Base-by-base conservation (phyloP, 30 jellyfish, hydroid and myxozoan genomes). In the Pelagia noctiluca region DNA sequence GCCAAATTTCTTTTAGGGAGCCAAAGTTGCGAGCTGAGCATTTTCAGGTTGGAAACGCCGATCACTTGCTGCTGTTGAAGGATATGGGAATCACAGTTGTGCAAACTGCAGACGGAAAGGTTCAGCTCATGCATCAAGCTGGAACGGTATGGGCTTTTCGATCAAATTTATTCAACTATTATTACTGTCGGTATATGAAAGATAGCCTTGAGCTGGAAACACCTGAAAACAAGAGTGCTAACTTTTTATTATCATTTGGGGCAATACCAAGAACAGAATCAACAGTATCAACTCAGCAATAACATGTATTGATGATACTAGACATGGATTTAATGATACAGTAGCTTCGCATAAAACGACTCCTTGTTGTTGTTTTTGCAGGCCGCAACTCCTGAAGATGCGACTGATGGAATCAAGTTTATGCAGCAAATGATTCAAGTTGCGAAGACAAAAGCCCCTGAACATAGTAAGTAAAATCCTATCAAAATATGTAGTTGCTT, bases 371-470 rank as follows among this genome's bases (percentile, higher is more conserved):
- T 34, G 11, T 1, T 89, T 48, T 0, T 75, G 4, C 73, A 94
- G 99, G 99, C 99, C 1, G 16, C 35, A 10, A 73, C 99, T 3
- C 67, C 94, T 0, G 95, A 87, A 48, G 97, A 94, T 78, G 99
- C 99, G 10, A 76, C 95, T 3, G 97, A 88, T 46, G 99, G 99
- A 31, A 94, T 94, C 79, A 63, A 65, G 31, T 94, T 94, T 65
- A 94, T 94, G 99, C 99, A 94, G 57, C 97, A 94, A 11, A 94
- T 94, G 99, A 94, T 94, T 38, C 96, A 85, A 60, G 30, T 88
- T 25, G 96, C 99, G 36, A 94, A 94, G 82, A 70, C 82, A 34
- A 94, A 77, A 88, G 92, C 90, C 10, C 77, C 33, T 0, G 85
- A 70, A 2, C 93, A 66, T 61, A 95, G 97, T 88, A 23, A 35